Evolutionary conservation across 2,888 invertebrate genomes (phyloP), one percentile per base, ranked within the genome.

Genomic region (Hydroisotoma schaefferi): DNA sequence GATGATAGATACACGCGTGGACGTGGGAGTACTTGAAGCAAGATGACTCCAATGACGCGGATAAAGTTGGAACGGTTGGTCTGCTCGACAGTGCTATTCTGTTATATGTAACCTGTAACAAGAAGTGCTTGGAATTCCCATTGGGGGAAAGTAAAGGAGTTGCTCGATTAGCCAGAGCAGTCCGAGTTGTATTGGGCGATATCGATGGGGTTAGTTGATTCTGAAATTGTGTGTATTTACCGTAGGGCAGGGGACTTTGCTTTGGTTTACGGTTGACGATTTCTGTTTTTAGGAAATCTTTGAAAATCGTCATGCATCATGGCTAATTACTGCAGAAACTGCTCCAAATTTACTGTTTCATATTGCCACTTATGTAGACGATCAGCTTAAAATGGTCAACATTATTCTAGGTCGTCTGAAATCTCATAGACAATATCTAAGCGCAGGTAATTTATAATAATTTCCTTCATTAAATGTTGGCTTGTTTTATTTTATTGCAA

Each of bases 301-400:
- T 33, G 15, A 33, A 10, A 33, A 33, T 33, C 8, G 33, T 10
- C 8, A 33, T 8, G 15, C 25, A 3, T 38, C 26, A 12, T 69
- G 69, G 69, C 29, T 69, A 12, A 37, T 69, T 1, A 64, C 51
- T 28, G 47, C 52, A 28, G 59, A 65, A 8, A 62, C 67, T 5
- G 61, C 64, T 10, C 48, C 56, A 2, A 53, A 43, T 23, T 47
- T 68, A 2, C 33, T 68, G 10, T 59, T 52, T 20, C 23, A 43
- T 2, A 51, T 67, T 20, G 59, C 62, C 44, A 26, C 47, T 10
- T 61, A 59, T 23, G 54, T 63, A 15, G 63, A 66, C 27, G 49
- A 22, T 10, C 49, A 51, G 27, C 29, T 67, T 1, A 29, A 2
- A 2, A 43, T 66, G 20, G 53, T 68, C 1, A 53, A 49, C 2